Conservation (phyloP, 2,113 vertebrate species). For the Rhegmatorhina hoffmannsi region DNA sequence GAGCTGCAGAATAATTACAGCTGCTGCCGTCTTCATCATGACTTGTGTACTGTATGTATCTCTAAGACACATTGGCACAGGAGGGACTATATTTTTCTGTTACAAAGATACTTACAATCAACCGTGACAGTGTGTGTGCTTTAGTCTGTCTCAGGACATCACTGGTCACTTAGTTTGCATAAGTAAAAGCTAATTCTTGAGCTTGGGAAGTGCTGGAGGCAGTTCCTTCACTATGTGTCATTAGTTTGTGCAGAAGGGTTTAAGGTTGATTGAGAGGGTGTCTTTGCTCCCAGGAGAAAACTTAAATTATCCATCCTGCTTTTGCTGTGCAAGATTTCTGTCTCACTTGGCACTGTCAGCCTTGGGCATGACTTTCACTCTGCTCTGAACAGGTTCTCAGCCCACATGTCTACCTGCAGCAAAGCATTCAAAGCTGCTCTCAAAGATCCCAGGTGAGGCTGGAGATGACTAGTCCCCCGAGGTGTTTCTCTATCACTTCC, state of each 20-base stretch:
- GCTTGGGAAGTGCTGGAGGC: not conserved
- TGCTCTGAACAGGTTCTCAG: not conserved
- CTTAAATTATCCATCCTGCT: not conserved
- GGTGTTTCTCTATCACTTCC: not conserved
- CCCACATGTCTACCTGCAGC: not conserved
- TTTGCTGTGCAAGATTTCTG: not conserved
- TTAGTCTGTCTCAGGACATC: not conserved
- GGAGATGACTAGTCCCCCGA: not conserved
- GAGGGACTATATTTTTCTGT: not conserved
- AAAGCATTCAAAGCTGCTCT: not conserved
- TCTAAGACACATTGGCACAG: not conserved
- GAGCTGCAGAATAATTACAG: not conserved
- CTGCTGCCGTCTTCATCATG: not conserved
- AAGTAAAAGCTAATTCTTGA: not conserved
- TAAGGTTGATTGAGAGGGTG: not conserved
- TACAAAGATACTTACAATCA: not conserved
- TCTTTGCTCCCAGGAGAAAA: not conserved
- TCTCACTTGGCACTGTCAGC: not conserved
- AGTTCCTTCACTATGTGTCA: not conserved
- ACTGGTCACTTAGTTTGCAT: not conserved
- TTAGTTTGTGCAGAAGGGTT: not conserved
- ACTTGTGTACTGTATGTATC: not conserved
- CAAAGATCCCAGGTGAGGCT: not conserved
- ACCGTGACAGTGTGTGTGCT: not conserved
- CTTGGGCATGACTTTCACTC: not conserved